Conservation (phyloP, 2,797 vertebrate species). For the Jordanella pulchra region DNA sequence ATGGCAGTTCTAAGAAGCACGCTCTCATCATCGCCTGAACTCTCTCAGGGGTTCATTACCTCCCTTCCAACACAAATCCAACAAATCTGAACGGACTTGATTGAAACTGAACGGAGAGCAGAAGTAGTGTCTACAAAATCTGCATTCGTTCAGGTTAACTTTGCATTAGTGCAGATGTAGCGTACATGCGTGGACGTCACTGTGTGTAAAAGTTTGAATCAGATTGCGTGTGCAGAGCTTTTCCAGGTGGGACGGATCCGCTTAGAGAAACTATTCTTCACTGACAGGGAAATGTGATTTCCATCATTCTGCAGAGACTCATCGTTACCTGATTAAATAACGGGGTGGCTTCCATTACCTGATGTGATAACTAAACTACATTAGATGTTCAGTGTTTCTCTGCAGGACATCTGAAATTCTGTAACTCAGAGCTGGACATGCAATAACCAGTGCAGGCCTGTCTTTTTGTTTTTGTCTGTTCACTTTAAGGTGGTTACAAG, state of each 20-base stretch:
- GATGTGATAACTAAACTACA: slow-evolving; percentile 50
- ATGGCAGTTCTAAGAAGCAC: slow-evolving; percentile 46
- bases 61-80: slow-evolving; percentile 51
- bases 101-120: slow-evolving; percentile 44
- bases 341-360: slow-evolving; percentile 35
- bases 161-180: slow-evolving; percentile 23
- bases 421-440: slow-evolving; percentile 34
- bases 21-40: slow-evolving; percentile 42
- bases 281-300: slow-evolving; percentile 72
- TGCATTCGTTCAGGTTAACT: slow-evolving; percentile 29
- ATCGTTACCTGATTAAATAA: slow-evolving; percentile 67
- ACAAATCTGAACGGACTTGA: slow-evolving; percentile 53
- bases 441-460: slow-evolving; percentile 47
- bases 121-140: slow-evolving; percentile 41
- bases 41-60: slow-evolving; percentile 70
- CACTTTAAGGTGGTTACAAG: slow-evolving; percentile 68
- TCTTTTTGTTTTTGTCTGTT: slow-evolving; percentile 42
- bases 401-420: slow-evolving; percentile 15
- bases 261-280: slow-evolving; percentile 62
- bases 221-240: slow-evolving; percentile 19
- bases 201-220: slow-evolving; percentile 23
- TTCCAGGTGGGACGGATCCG: slow-evolving; percentile 25
- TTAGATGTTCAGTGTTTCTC: slow-evolving; percentile 27
- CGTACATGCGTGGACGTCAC: slow-evolving; percentile 13
- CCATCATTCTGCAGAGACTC: slow-evolving; percentile 68